Base-by-base conservation (phyloP, 2,797 vertebrate species). In the Alfaro cultratus region DNA sequence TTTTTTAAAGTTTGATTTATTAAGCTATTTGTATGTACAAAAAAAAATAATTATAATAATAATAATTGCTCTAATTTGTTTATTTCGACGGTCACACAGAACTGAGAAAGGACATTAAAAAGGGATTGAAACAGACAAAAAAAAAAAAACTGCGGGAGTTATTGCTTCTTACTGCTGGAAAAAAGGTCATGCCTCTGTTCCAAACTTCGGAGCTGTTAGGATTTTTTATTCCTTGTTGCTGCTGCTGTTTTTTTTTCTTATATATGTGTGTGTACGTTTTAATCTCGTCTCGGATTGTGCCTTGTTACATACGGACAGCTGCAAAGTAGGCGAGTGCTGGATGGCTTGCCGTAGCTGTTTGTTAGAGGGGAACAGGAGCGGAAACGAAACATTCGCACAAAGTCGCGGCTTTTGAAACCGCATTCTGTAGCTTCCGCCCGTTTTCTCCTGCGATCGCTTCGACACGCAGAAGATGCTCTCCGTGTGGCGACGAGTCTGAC, bases 161-260 rank as follows among this genome's bases (percentile, higher is more conserved):
- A 96, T 96, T 96, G 96, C 96, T 96, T 91, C 85, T 95, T 95
- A 94, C 93, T 94, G 95, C 94, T 95, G 93, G 94, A 91, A 41
- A 82, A 89, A 72, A 92, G 86, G 86, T 91, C 88, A 84, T 87
- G 91, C 85, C 71, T 92, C 87, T 91, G 83, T 87, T 89, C 88
- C 86, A 89, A 88, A 87, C 87, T 87, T 75, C 88, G 68, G 85
- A 60, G 87, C 80, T 23, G 78, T 87, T 79, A 81, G 74, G 55
- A 83, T 75, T 71, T 75, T 67, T 88, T 91, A n/a, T 83, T 85
- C 78, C 62, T 86, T 77, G 85, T 88, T 85, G 86, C 81, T 81
- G 87, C 46, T 82, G 53, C 85, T 36, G n/a, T 26, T 53, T 75
- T 41, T 74, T 31, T 60, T 31, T 31, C 15, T 46, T 46, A 4